These are phyloP conservation scores for Formica exsecta DNA, from an alignment of 1,140 invertebrate species.

Conservation along the genomic window DNA sequence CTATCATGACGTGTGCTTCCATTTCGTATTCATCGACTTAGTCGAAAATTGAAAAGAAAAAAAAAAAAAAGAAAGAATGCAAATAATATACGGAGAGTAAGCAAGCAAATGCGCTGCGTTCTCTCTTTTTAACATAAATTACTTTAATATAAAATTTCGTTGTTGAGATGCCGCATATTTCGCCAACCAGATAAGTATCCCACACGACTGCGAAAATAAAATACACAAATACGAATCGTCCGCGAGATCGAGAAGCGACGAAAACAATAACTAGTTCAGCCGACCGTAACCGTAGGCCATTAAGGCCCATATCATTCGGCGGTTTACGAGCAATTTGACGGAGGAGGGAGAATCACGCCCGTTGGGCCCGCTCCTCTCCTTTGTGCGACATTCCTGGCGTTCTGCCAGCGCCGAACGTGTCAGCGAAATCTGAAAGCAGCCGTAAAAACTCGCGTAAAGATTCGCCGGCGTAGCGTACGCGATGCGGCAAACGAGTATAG, in stretches of 20 bases:
- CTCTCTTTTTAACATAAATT: not conserved
- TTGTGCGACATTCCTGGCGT: constrained; percentile 62
- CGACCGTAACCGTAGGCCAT: constrained; percentile 72
- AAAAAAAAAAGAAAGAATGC: not conserved
- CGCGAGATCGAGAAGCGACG: not conserved
- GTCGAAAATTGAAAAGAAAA: not conserved
- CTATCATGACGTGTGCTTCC: not conserved
- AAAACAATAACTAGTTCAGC: constrained; percentile 75
- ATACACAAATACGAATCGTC: not conserved
- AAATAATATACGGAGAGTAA: not conserved
- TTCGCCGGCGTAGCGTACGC: constrained; percentile 56
- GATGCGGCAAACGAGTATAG: constrained; percentile 17
- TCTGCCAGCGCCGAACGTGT: constrained; percentile 62
- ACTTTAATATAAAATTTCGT: not conserved
- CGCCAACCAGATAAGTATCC: no score
- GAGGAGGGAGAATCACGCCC: constrained; percentile 54
- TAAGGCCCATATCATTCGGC: constrained; percentile 68
- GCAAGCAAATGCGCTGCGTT: not conserved
- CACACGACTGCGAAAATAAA: not conserved
- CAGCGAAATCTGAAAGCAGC: constrained; percentile 72
- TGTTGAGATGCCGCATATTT: not conserved
- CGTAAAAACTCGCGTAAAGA: constrained; percentile 78
- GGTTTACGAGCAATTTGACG: constrained; percentile 69
- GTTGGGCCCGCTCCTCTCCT: constrained; percentile 23
- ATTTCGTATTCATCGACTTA: not conserved